A percentile compares a stretch with the other conserved stretches of the same genome.
phyloP scores from a whole-genome alignment of 2,113 vertebrate species.

The Microtus pennsylvanicus region DNA sequence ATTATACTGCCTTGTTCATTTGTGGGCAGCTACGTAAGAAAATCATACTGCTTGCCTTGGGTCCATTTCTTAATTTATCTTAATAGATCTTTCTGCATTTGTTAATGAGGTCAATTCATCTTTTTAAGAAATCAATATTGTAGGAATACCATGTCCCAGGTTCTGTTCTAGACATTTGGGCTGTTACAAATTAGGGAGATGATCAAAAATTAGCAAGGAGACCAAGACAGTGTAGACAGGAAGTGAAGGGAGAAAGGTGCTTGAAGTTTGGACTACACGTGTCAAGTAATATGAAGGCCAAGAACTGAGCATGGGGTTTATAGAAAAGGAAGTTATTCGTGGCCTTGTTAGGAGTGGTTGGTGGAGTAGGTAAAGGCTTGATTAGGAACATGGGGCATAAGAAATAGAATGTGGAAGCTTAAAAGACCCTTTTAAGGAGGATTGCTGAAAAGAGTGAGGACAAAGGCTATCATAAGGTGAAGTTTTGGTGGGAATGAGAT shows the following conservation, averaged over 20 bases:
- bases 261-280: not conserved
- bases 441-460: not conserved
- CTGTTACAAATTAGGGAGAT: not conserved
- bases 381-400: not conserved
- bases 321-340: not conserved
- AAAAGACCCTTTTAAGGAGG: not conserved
- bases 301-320: not conserved
- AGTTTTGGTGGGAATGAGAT: not conserved
- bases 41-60: not conserved
- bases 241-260: slow-evolving; percentile 1
- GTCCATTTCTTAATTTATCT: not conserved
- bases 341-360: not conserved
- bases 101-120: slow-evolving; percentile 8
- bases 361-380: not conserved
- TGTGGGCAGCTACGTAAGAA: not conserved
- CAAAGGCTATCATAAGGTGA: not conserved
- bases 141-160: not conserved
- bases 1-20: not conserved
- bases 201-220: not conserved
- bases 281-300: not conserved
- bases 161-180: not conserved
- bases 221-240: not conserved
- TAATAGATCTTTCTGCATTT: not conserved
- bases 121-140: not conserved
- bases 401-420: not conserved